These are phyloP conservation scores for Orgyia antiqua DNA, from an alignment of 2,888 invertebrate genomes.

Conservation along the genomic window DNA sequence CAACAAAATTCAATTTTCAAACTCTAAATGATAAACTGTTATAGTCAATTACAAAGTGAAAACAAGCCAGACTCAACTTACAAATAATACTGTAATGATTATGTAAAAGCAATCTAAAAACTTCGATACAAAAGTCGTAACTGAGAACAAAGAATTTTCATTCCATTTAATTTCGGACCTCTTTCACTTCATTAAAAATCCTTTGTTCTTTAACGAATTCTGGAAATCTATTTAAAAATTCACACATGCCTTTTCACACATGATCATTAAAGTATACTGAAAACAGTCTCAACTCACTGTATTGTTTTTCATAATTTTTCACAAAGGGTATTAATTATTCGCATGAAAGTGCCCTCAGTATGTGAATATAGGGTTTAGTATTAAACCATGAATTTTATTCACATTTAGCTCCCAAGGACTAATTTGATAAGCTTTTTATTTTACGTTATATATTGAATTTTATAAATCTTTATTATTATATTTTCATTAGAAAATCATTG, in stretches of 20 bases:
- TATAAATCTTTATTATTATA: too few species aligned
- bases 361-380: too few species aligned
- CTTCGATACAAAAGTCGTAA: conserved; percentile 12
- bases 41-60: conserved; percentile 36
- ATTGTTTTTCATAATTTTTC: too few species aligned
- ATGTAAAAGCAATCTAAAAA: conserved; percentile 19
- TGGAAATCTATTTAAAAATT: conserved; percentile 27
- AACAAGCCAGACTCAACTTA: conserved; percentile 30
- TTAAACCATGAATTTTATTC: too few species aligned
- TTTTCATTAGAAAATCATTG: too few species aligned
- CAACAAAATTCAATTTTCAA: conserved; percentile 10
- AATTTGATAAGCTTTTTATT: too few species aligned
- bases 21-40: conserved; percentile 23
- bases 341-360: too few species aligned
- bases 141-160: conserved; percentile 19
- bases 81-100: conserved; percentile 21
- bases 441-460: too few species aligned
- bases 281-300: background rate
- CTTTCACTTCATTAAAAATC: conserved; percentile 24
- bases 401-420: too few species aligned
- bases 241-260: conserved; percentile 27
- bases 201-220: conserved; percentile 28
- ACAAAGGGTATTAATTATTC: background rate
- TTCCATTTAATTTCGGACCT: conserved; percentile 18
- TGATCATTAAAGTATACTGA: conserved; percentile 3